These are phyloP conservation scores for Neodiprion lecontei DNA, from an alignment of 1,140 invertebrate genomes.

Conservation along the genomic window DNA sequence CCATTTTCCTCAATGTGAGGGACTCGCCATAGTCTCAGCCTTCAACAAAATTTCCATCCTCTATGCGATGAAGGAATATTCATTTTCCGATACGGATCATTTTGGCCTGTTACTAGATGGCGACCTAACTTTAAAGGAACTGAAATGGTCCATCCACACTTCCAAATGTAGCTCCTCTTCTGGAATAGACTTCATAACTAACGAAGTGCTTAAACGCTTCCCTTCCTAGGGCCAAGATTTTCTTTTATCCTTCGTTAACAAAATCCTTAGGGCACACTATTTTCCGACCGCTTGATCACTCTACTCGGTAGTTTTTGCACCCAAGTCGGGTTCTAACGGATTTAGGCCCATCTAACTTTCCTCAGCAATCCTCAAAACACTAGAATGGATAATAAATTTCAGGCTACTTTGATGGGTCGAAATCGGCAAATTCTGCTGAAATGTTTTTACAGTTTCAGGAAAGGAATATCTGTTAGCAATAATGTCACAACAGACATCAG, in stretches of 20 bases:
- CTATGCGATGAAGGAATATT: background rate
- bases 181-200: background rate
- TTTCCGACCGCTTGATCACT: conserved; percentile 22
- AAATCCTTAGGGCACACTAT: conserved; percentile 16
- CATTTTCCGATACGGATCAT: background rate
- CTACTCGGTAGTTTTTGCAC: background rate
- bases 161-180: background rate
- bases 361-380: too few species aligned
- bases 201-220: background rate
- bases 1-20: background rate
- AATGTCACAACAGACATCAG: conserved; percentile 21
- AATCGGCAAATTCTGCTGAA: conserved; percentile 12
- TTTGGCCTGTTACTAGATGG: background rate
- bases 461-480: conserved; percentile 24
- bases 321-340: too few species aligned
- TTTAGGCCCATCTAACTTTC: too few species aligned
- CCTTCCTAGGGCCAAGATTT: background rate
- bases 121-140: background rate
- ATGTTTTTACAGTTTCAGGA: conserved; percentile 27
- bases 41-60: background rate
- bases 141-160: background rate
- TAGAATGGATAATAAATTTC: too few species aligned
- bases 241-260: conserved; percentile 9
- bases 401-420: background rate
- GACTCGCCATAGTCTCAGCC: background rate